Percentiles rank a stretch among this genome's conserved stretches.
Conservation (phyloP, 2,888 invertebrate species). For the Patella caerulea region DNA sequence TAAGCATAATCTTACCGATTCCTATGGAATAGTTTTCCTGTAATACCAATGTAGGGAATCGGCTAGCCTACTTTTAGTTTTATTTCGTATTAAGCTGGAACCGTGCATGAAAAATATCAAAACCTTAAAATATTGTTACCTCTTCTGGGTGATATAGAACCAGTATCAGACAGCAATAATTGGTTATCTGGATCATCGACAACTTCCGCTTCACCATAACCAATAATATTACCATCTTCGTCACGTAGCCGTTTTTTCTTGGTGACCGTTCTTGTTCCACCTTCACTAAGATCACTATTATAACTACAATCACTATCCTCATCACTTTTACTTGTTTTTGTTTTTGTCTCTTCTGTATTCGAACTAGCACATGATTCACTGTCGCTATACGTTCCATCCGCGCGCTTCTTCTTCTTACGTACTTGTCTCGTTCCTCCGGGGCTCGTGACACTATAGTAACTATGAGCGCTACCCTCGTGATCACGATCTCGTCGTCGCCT, state of each 20-base stretch:
- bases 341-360: slow-evolving; percentile 20
- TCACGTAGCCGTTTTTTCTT: slow-evolving; percentile 55
- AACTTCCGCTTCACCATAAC: slow-evolving; percentile 48
- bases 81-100: no score
- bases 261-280: slow-evolving; percentile 60
- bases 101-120: not conserved
- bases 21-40: no score
- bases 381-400: slow-evolving; percentile 51
- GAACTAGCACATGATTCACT: slow-evolving; percentile 41
- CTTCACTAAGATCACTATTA: slow-evolving; percentile 61
- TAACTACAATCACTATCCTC: slow-evolving; percentile 45
- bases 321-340: slow-evolving; percentile 27
- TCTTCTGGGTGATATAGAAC: slow-evolving; percentile 38
- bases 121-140: slow-evolving; percentile 27
- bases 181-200: slow-evolving; percentile 28
- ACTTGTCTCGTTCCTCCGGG: slow-evolving; percentile 52
- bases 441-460: slow-evolving; percentile 57
- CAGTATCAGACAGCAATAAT: slow-evolving; percentile 33
- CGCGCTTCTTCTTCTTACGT: slow-evolving; percentile 40
- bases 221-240: slow-evolving; percentile 55
- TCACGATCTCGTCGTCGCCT: slow-evolving; percentile 56
- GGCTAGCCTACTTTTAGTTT: no score
- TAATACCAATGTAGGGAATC: no score
- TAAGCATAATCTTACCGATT: no score
- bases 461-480: slow-evolving; percentile 61